Evolutionary conservation across 2,888 invertebrate genomes (phyloP), one percentile per base, ranked within the genome.

Genomic region (Sinopyrophorus schimmeli): DNA sequence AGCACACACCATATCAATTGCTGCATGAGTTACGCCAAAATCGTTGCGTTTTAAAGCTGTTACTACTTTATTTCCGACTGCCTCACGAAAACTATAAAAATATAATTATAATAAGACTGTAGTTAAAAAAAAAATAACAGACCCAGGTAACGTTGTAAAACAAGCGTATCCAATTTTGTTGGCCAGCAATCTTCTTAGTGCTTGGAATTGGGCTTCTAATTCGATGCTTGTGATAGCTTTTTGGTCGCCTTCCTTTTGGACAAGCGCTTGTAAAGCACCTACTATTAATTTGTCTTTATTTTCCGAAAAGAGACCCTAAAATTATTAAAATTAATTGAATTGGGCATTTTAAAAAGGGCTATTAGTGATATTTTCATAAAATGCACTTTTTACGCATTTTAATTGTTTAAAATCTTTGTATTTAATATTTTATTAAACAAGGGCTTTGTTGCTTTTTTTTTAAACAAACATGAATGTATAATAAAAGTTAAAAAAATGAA

Each of bases 91-190:
- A 53, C 92, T 92, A 61, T 3, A 73, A 64, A 55, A 7, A 23
- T 35, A 31, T 55, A 37, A 9, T 17, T 15, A 12, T 28, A 2
- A 6, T 5, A 10, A 6, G 21, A 7, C 21, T 6, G 21, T 6
- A 20, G 21, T 6, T 20, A 20, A 20, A 20, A 7, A 5, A 20
- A 6, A 20, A 20, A 20, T 20, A 20, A 6, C 61, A 75, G 74
- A 92, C 89, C 92, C 92, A 34, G 87, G 82, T 53, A 95, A 76
- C 55, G 87, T 84, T 5, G 95, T 96, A 71, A 98, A 97, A 2
- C 96, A 92, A 18, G 92, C 89, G 73, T 97, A 99, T 1, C 99
- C 99, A 30, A 95, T 92, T 82, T 98, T 99, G 62, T 95, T 97
- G 0, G 98, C 98, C 44, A 98, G 89, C 7, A 99, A 77, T 59